Base-by-base conservation (phyloP, 2,888 invertebrate genomes). In the Machimus atricapillus region DNA sequence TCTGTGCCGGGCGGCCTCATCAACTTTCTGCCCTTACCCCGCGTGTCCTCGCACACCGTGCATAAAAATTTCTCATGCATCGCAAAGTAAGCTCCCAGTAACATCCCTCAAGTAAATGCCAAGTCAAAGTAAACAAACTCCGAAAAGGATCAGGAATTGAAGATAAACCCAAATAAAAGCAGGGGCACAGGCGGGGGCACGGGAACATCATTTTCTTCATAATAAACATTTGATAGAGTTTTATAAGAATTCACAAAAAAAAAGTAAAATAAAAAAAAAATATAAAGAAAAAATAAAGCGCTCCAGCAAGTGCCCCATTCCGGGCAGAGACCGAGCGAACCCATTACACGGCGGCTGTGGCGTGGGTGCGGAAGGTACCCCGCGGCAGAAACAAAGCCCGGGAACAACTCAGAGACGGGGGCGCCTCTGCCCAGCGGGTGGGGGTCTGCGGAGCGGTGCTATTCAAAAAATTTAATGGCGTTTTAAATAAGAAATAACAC, bases 391-490 rank as follows among this genome's bases (percentile, higher is more conserved):
- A 85, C 85, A 85, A 85, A 85, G 74, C 74, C 27, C 27, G 2
- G 85, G 85, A 27, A 85, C 34, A 27, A 81, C 31, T 34, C 73
- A 0, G 56, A 0, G 40, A 66, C 12, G 66, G 43, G 58, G 66
- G 27, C 23, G 8, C 19, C 66, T 23, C 66, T 66, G 66, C 23
- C 66, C 66, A 7, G 1, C 19, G n/a, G 74, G 74, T 16, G 74
- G 83, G 58, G 56, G 78, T 52, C 37, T 77, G 58, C n/a, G 56
- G 23, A 78, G 43, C 31, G 78, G 12, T 78, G 58, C 86, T 86
- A 86, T 86, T 86, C 86, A 86, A 86, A 86, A 86, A 86, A 58
- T 86, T 86, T 86, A 86, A 86, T 86, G 86, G 86, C 78, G 78
- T 86, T 86, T 78, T 86, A 79, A 86, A 86, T 86, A 86, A 86